Evolutionary conservation across 2,113 vertebrate species (phyloP).

Genomic region (Alces alces): DNA sequence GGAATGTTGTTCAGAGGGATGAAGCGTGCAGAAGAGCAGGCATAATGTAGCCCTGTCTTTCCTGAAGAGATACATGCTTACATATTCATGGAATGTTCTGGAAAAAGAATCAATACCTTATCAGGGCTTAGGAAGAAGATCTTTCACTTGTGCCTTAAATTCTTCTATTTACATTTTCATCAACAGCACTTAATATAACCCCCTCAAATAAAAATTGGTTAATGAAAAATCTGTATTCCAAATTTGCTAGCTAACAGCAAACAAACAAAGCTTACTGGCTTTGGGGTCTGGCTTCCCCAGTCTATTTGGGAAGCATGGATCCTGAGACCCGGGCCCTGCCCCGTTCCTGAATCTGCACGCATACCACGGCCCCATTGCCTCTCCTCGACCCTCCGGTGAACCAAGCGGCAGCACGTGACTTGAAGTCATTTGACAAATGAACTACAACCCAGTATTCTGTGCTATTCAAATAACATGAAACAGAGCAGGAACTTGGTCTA

Average conservation of each 20-base stretch:
- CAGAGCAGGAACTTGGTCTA: background rate
- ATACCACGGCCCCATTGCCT: accelerated
- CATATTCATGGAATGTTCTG: background rate
- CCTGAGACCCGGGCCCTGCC: accelerated
- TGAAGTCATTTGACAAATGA: constrained; percentile 20
- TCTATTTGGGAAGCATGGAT: background rate
- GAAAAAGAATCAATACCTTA: background rate
- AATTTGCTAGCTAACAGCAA: background rate
- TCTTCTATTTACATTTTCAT: background rate
- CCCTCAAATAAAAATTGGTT: background rate
- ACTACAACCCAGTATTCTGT: background rate
- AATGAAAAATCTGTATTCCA: background rate
- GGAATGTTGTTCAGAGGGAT: accelerated
- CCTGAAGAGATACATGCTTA: too few species aligned
- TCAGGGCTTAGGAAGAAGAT: background rate
- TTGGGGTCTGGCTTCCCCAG: background rate
- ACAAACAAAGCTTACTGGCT: background rate
- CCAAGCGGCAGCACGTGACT: background rate
- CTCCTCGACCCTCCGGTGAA: background rate
- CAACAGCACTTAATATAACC: background rate
- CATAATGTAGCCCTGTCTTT: accelerated
- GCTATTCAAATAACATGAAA: background rate
- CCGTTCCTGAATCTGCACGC: background rate
- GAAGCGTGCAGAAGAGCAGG: background rate
- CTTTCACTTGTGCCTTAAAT: accelerated